These are phyloP conservation scores for Semibalanus balanoides DNA, from an alignment of 1,140 invertebrate genomes.

Conservation along the genomic window DNA sequence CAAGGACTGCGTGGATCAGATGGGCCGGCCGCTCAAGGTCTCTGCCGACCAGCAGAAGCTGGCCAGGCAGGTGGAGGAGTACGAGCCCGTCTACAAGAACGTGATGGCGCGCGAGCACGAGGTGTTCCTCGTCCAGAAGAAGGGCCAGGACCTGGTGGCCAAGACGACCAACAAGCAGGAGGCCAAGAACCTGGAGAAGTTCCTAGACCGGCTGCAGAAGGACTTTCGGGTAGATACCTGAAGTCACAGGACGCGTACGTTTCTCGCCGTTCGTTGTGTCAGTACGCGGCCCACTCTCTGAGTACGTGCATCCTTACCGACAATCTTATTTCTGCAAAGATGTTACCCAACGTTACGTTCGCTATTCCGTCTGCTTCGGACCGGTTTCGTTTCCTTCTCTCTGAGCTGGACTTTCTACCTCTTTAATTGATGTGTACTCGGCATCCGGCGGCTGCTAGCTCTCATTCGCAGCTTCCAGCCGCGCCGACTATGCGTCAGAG, in stretches of 20 bases:
- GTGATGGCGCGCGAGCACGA: constrained; percentile 81
- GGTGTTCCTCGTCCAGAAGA: constrained; percentile 83
- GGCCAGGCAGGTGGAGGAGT: constrained; percentile 68
- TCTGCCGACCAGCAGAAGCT: constrained; percentile 71
- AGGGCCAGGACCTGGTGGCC: constrained; percentile 59
- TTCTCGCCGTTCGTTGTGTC: no score
- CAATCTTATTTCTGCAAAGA: no score
- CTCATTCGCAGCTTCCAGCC: no score
- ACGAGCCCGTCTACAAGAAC: constrained; percentile 67
- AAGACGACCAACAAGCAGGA: constrained; percentile 36
- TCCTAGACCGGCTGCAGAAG: constrained; percentile 70
- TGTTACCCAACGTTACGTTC: no score
- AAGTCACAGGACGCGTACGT: no score
- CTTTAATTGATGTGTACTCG: no score
- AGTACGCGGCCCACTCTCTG: no score
- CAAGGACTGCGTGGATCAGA: constrained; percentile 50
- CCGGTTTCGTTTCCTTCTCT: no score
- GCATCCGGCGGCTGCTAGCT: no score
- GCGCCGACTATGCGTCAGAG: constrained; percentile 75
- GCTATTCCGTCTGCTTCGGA: no score
- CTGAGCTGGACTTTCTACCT: no score
- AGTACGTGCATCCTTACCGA: no score
- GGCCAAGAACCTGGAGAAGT: constrained; percentile 39
- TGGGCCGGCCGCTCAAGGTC: constrained; percentile 61
- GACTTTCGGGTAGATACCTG: constrained; percentile 60